phyloP scores from a whole-genome alignment of 2,888 invertebrate genomes.

The Erannis defoliaria region DNA sequence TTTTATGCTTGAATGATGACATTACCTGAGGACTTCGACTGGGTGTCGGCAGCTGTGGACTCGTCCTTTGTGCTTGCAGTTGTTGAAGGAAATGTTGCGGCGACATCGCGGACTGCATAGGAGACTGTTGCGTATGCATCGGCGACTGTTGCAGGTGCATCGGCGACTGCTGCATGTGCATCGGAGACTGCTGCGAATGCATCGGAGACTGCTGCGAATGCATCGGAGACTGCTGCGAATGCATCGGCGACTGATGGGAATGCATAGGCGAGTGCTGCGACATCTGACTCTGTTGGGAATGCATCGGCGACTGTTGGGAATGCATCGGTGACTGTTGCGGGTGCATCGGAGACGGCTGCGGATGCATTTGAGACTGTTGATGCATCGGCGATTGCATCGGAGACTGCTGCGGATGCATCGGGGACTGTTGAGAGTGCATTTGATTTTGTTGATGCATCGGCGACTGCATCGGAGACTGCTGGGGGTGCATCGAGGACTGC shows the following conservation, averaged over 20 bases:
- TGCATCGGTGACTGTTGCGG: slow-evolving; percentile 68
- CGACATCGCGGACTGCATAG: slow-evolving; percentile 70
- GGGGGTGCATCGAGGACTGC: slow-evolving; percentile 60
- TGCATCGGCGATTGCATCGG: slow-evolving; percentile 72
- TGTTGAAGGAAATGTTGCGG: slow-evolving; percentile 72
- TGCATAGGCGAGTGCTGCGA: slow-evolving; percentile 69
- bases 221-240: slow-evolving; percentile 54
- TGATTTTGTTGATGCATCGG: slow-evolving; percentile 71
- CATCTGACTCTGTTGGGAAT: slow-evolving; percentile 70
- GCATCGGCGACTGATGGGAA: slow-evolving; percentile 51
- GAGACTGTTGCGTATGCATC: slow-evolving; percentile 71
- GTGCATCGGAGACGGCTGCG: slow-evolving; percentile 69
- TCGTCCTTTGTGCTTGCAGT: slow-evolving; percentile 79
- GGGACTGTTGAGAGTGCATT: slow-evolving; percentile 69
- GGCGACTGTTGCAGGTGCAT: slow-evolving; percentile 69
- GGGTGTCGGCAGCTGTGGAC: slow-evolving; percentile 80
- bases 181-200: slow-evolving; percentile 50
- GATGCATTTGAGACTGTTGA: slow-evolving; percentile 66
- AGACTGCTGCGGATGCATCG: slow-evolving; percentile 66
- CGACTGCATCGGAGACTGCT: slow-evolving; percentile 65
- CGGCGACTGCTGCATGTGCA: slow-evolving; percentile 68
- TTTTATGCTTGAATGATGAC: neutral
- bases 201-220: slow-evolving; percentile 58
- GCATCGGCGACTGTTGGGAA: slow-evolving; percentile 67
- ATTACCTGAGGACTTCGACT: slow-evolving; percentile 81